These are phyloP conservation scores for Morus bassanus DNA, from an alignment of 2,797 vertebrate genomes.

Conservation along the genomic window DNA sequence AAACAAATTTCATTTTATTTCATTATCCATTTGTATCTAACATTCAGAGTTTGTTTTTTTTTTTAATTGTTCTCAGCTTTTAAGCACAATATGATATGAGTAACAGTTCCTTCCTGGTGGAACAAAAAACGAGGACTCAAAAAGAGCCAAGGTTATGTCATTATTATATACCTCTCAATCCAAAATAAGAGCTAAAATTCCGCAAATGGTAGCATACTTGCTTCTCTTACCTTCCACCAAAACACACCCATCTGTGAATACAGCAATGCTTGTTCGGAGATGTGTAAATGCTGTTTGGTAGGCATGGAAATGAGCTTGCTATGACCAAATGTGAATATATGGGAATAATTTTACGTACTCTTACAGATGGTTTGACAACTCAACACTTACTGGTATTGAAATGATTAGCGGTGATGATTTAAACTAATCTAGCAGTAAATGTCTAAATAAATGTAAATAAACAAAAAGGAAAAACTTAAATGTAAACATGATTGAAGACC, in stretches of 20 bases:
- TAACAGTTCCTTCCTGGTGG: neutral
- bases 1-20: neutral
- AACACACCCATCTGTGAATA: neutral
- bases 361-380: neutral
- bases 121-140: neutral
- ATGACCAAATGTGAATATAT: neutral
- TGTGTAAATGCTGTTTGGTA: too few species aligned
- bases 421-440: neutral
- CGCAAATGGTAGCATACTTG: neutral
- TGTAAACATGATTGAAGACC: neutral
- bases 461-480: neutral
- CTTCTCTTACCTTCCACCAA: neutral
- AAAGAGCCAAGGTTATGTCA: neutral
- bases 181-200: neutral
- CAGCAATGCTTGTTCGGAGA: fast-evolving
- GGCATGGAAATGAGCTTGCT: neutral
- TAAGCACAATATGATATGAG: neutral
- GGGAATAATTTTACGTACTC: neutral
- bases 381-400: neutral
- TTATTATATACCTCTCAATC: neutral
- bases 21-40: neutral
- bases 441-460: neutral
- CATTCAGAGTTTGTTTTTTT: neutral
- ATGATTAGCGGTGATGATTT: neutral
- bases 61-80: neutral